Evolutionary conservation across 1,140 invertebrate species (phyloP).

Genomic region (Dinoponera quadriceps): DNA sequence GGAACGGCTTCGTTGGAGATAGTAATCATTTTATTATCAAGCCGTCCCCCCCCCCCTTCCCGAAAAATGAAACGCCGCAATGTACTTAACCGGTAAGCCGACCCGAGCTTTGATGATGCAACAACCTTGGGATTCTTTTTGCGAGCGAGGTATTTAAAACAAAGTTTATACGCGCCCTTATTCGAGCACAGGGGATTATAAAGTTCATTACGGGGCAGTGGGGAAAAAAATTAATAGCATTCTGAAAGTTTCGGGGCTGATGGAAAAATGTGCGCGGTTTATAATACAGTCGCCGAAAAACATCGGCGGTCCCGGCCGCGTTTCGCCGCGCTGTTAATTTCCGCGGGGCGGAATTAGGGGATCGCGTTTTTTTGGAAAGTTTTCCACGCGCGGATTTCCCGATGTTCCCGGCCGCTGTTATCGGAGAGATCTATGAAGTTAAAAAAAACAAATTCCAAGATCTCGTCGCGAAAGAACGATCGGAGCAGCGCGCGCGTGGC

Average conservation of each 20-base stretch:
- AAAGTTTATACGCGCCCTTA: slow-evolving; percentile 51
- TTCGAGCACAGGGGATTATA: slow-evolving; percentile 54
- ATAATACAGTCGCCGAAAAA: slow-evolving; percentile 50
- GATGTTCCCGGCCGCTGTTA: background rate
- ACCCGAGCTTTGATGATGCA: slow-evolving; percentile 39
- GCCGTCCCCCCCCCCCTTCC: background rate
- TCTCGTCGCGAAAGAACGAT: too few species aligned
- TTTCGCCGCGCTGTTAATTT: background rate
- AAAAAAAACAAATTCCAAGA: too few species aligned
- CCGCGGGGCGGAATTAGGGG: background rate
- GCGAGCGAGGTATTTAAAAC: slow-evolving; percentile 42
- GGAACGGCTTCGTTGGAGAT: background rate
- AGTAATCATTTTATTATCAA: slow-evolving; percentile 39
- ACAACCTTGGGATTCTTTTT: slow-evolving; percentile 52
- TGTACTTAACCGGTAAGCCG: slow-evolving; percentile 54
- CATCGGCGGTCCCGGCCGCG: slow-evolving; percentile 13
- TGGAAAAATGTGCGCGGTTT: slow-evolving; percentile 57
- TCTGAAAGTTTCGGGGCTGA: slow-evolving; percentile 34
- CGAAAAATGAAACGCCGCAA: slow-evolving; percentile 48
- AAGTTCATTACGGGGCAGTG: slow-evolving; percentile 52
- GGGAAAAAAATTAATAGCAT: slow-evolving; percentile 64
- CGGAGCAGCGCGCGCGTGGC: too few species aligned
- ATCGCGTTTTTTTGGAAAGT: background rate
- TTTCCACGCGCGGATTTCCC: background rate
- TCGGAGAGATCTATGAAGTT: background rate